Conservation (phyloP, 2,797 vertebrate genomes). For the Chromobotia macracanthus region DNA sequence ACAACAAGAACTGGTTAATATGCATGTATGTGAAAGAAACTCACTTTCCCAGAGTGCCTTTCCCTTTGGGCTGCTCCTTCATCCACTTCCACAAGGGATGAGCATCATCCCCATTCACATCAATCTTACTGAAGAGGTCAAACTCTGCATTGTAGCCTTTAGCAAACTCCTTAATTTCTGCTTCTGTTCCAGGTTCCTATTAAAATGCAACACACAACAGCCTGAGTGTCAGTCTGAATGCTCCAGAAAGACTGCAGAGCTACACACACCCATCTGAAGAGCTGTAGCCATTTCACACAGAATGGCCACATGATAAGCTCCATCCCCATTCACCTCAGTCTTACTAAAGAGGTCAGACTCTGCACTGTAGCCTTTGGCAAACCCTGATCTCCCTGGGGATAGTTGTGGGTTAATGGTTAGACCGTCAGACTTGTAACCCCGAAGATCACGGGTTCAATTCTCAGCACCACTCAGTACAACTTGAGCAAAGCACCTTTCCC, state of each 20-base stretch:
- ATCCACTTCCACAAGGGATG: constrained; percentile 97
- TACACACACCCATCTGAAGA: no score
- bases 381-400: constrained; percentile 82
- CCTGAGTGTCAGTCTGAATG: no score
- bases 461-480: no score
- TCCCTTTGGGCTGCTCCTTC: constrained; percentile 93
- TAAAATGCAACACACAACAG: not conserved
- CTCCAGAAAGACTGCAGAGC: no score
- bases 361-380: constrained; percentile 83
- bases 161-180: constrained; percentile 89
- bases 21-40: constrained; percentile 46
- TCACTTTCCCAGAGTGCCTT: constrained; percentile 86
- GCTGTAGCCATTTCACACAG: no score
- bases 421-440: no score
- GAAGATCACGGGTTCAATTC: no score
- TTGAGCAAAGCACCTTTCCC: no score
- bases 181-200: constrained; percentile 89
- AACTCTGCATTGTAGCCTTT: constrained; percentile 85
- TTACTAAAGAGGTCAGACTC: constrained; percentile 94
- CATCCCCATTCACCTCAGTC: constrained; percentile 90
- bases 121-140: constrained; percentile 92
- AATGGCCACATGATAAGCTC: constrained; percentile 72
- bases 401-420: no score
- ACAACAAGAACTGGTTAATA: not conserved
- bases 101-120: constrained; percentile 89